Evolutionary conservation across 2,797 vertebrate species (phyloP), one percentile per base, ranked within the genome.

Genomic region (Thamnophis elegans): DNA sequence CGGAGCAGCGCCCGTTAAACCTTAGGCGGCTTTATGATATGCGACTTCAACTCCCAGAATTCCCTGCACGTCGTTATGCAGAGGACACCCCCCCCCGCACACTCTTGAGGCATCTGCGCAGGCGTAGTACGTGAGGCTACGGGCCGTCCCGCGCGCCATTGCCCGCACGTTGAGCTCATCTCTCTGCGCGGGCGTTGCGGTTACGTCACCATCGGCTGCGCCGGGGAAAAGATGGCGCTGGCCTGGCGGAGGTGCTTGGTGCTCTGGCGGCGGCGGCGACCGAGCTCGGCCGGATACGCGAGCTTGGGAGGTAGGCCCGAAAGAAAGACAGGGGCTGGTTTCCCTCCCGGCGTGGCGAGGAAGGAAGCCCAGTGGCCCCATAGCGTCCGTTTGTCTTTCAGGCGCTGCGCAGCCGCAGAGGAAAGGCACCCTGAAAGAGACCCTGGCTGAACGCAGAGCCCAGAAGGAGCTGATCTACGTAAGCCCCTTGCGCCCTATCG

Each of bases 111-210:
- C 26, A 1, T 28, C 28, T 65, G n/a, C 65, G n/a, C n/a, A 87
- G 14, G 54, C 26, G 26, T 8, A 26, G 7, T 1, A 18, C 6
- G 53, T 47, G 12, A 13, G 4, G 42, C 36, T 22, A 5, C 22
- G 36, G 1, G 3, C 42, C 0, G 1, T 4, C 26, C 78, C 7
- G 3, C 2, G 16, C n/a, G 7, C 51, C 0, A 1, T 0, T 7
- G n/a, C 0, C 28, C 86, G 54, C n/a, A 2, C 13, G 0, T 13
- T 55, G 53, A n/a, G 4, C 28, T 53, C 85, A 54, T 54, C 14
- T 86, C 14, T 6, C 16, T 54, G 13, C 85, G 85, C 85, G 6
- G 58, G 13, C 56, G 87, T 22, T 6, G 14, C 32, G 32, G 16
- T 18, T 18, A 73, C 54, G 22, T 85, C 55, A 20, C 16, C 5